Base-by-base conservation (phyloP, 2,888 invertebrate species). In the Stenodema calcarata region DNA sequence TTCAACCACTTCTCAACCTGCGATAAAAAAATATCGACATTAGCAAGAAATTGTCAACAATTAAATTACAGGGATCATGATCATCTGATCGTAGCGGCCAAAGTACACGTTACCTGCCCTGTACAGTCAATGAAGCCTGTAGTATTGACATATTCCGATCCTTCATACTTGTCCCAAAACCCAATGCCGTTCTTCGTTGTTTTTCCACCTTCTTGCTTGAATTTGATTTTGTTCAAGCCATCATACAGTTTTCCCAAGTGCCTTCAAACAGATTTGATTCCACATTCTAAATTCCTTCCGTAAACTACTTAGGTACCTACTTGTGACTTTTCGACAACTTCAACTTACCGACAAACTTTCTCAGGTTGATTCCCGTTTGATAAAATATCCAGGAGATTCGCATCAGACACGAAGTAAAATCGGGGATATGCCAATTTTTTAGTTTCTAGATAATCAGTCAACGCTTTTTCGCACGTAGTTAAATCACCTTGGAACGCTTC, bases 371-470 rank as follows among this genome's bases (percentile, higher is more conserved):
- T 98, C 87, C 98, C 98, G 90, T 94, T 94, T 87, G 94, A 94
- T 87, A 94, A 91, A 89, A 94, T 94, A 89, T 96, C 98, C 27
- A 99, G 92, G 86, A 99, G 93, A 93, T 98, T 98, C 0, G 97
- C 96, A 0, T 97, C 96, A 0, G 98, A 98, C 0, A 98, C 96
- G 91, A 99, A 99, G 91, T 98, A 99, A 91, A 99, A 99, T 75
- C 98, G 93, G 16, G 98, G 98, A 92, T 98, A 98, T 0, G 96
- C 96, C 88, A 98, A 92, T 83, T 98, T 93, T 91, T 98, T 99
- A 0, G 98, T 98, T 91, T 99, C 98, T 89, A 99, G 92, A 91
- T 98, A 99, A 91, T 98, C 96, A 69, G 98, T 96, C 69, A 98
- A 92, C 0, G 98, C 98, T 91, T 98, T 98, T 91, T 99, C 98